Conservation (phyloP, 2,888 invertebrate species). For the Drosophila kanekoi region DNA sequence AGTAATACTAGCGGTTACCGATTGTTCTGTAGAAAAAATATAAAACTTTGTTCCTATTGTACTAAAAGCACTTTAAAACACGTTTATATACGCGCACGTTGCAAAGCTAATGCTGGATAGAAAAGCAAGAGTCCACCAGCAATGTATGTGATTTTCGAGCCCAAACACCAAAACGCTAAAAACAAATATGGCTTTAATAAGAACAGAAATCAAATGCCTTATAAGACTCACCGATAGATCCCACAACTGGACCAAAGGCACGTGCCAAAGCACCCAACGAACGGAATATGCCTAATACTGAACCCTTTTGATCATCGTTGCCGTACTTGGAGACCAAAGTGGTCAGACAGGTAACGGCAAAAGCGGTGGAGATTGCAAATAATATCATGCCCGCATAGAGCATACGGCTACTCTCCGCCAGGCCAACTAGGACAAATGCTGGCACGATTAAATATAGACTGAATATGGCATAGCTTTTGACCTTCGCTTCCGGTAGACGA, state of each 20-base stretch:
- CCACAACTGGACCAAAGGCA: slow-evolving; percentile 95
- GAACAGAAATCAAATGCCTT: not conserved
- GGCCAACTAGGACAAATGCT: slow-evolving; percentile 93
- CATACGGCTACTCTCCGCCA: slow-evolving; percentile 87
- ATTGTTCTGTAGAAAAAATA: slow-evolving; percentile 32
- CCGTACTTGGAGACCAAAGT: slow-evolving; percentile 95
- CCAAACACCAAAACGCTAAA: slow-evolving; percentile 96
- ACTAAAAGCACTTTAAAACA: slow-evolving; percentile 33
- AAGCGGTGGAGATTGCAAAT: slow-evolving; percentile 95
- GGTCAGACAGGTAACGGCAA: slow-evolving; percentile 98
- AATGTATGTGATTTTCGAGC: slow-evolving; percentile 92
- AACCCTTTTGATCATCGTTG: slow-evolving; percentile 93
- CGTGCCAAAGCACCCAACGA: slow-evolving; percentile 97
- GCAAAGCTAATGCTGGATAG: slow-evolving; percentile 90
- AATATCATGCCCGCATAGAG: slow-evolving; percentile 94
- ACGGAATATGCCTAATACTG: slow-evolving; percentile 96
- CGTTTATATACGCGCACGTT: slow-evolving; percentile 75
- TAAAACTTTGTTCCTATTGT: slow-evolving; percentile 41
- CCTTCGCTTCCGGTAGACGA: slow-evolving; percentile 90
- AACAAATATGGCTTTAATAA: slow-evolving; percentile 52
- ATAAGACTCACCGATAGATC: slow-evolving; percentile 89
- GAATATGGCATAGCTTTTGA: slow-evolving; percentile 89
- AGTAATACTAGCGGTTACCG: slow-evolving; percentile 60
- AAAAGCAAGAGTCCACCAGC: slow-evolving; percentile 91
- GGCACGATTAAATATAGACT: slow-evolving; percentile 94